Evolutionary conservation across 1,140 invertebrate genomes (phyloP).

Genomic region (Drosophila kurseongensis): DNA sequence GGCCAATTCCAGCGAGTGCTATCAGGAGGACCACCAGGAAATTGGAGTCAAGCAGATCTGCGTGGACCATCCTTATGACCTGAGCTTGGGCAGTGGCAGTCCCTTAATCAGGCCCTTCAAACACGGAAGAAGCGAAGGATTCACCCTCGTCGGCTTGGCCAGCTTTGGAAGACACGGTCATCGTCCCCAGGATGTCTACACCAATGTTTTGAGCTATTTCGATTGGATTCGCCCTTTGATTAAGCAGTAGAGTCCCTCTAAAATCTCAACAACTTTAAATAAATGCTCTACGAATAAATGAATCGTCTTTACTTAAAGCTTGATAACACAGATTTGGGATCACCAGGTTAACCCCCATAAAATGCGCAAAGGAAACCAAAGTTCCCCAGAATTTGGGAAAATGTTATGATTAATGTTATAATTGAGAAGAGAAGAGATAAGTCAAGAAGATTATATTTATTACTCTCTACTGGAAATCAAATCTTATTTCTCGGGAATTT

Average conservation of each 20-base stretch:
- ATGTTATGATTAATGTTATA: no score
- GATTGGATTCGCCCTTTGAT: background rate
- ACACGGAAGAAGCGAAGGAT: background rate
- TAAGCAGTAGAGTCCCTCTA: background rate
- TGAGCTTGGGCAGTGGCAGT: background rate
- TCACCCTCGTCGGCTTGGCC: constrained; percentile 1
- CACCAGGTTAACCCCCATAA: no score
- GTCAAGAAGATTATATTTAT: no score
- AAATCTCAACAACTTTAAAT: no score
- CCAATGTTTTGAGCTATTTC: background rate
- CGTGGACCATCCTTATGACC: background rate
- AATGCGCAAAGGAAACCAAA: no score
- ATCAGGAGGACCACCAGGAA: background rate
- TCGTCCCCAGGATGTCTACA: background rate
- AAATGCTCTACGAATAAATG: no score
- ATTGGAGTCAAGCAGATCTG: background rate
- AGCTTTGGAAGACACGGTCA: background rate
- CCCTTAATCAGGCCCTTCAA: background rate
- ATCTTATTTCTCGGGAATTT: no score
- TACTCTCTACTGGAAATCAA: no score
- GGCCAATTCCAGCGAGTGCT: background rate
- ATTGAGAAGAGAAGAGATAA: no score
- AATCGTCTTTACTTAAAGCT: no score
- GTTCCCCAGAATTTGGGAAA: no score
- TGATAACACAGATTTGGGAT: no score